Conservation (phyloP, 2,113 vertebrate genomes). For the Garra rufa region DNA sequence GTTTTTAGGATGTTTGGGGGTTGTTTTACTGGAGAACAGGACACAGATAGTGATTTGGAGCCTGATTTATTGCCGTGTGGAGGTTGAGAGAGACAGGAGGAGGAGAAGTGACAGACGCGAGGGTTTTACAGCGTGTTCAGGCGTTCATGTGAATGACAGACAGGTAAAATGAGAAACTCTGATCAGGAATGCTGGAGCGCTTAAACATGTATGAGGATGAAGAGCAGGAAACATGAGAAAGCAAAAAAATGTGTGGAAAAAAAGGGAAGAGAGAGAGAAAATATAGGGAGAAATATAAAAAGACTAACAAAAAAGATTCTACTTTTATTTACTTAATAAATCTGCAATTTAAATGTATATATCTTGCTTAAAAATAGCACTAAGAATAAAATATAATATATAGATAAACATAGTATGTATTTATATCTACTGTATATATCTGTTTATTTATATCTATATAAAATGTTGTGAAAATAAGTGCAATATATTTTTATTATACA, state of each 20-base stretch:
- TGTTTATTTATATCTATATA: too few relatives aligned
- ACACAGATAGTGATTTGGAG: not conserved
- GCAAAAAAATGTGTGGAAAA: not conserved
- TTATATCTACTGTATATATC: too few relatives aligned
- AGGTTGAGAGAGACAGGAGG: not conserved
- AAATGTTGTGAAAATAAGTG: too few relatives aligned
- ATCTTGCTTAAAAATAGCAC: too few relatives aligned
- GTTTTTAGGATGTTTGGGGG: not conserved
- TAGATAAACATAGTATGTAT: too few relatives aligned
- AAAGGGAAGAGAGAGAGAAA: too few relatives aligned
- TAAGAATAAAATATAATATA: too few relatives aligned
- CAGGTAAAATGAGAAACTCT: not conserved
- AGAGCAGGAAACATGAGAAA: not conserved
- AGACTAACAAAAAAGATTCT: too few relatives aligned
- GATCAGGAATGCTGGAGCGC: conserved; percentile 1
- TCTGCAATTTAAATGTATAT: too few relatives aligned
- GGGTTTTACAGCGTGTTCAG: not conserved
- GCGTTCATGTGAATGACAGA: not conserved
- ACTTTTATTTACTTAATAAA: too few relatives aligned
- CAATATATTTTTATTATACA: too few relatives aligned
- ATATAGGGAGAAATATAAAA: not conserved
- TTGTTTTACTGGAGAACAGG: not conserved
- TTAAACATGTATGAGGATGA: not conserved
- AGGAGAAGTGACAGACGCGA: not conserved
- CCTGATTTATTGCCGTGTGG: not conserved